Percentiles rank a stretch among this genome's conserved stretches.
Conservation (phyloP, 2,888 invertebrate species). For the Melinaea marsaeus region DNA sequence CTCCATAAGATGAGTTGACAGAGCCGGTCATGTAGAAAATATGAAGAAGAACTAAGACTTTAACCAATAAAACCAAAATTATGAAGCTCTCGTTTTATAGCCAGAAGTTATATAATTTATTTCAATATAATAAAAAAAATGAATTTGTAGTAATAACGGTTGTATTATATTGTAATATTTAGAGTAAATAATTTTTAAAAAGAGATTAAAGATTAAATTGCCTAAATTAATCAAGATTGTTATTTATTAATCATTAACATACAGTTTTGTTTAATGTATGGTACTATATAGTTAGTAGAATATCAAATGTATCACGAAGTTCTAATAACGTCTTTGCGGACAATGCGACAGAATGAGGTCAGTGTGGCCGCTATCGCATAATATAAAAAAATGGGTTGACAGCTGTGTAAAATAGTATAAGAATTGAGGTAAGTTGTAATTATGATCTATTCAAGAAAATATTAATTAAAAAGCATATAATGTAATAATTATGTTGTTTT, state of each 20-base stretch:
- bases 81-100: conserved; percentile 2
- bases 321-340: conserved; percentile 41
- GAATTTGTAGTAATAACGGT: conserved; percentile 15
- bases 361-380: conserved; percentile 17
- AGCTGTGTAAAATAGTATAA: no score
- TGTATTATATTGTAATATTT: conserved; percentile 16
- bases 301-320: conserved; percentile 33
- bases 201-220: no score
- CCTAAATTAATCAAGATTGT: no score
- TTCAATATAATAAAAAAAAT: conserved; percentile 4
- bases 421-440: no score
- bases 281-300: background rate
- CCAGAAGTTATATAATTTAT: background rate
- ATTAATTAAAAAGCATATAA: no score
- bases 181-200: conserved; percentile 9
- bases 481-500: no score
- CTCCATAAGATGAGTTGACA: conserved; percentile 63
- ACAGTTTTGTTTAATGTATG: background rate
- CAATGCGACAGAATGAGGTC: conserved; percentile 52
- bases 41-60: conserved; percentile 27
- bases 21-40: conserved; percentile 35
- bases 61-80: conserved; percentile 1
- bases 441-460: no score
- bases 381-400: no score
- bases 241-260: no score